Base-by-base conservation (phyloP, 2,888 invertebrate species). In the Ochropleura leucogaster region DNA sequence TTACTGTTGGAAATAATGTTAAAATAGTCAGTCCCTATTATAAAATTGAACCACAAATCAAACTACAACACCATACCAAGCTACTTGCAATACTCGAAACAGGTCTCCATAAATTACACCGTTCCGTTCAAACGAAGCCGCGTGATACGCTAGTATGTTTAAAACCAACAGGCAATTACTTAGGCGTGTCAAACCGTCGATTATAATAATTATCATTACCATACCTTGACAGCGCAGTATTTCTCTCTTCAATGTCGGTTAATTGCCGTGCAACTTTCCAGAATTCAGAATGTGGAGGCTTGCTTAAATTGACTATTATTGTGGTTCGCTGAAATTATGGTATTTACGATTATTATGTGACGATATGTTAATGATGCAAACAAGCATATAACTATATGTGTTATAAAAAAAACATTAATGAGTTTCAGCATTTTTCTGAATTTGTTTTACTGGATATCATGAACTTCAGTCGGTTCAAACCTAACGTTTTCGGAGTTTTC, bases 171-270 rank as follows among this genome's bases (percentile, higher is more conserved):
- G 59, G 79, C 75, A 86, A 86, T 86, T 86, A 86, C 81, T 85
- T 83, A 80, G 82, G 62, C 75, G 82, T 84, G 86, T 85, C 82
- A 86, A 85, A 63, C 66, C 72, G 70, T 84, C 79, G 85, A 84
- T 86, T 86, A 86, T 76, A 83, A 87, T 85, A 85, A 87, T 86
- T 85, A 83, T 86, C 75, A 84, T 86, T 86, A 80, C 74, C 84
- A 85, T 84, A 80, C 65, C 78, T 70, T 74, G 78, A 71, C 74
- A 68, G 63, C 10, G 71, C 73, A 75, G 80, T 78, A 86, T 76
- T 78, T 80, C 83, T 79, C 74, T 74, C 64, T 73, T 72, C 74
- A 83, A 83, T 73, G 83, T 76, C 74, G 73, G 67, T 55, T 86
- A 85, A 86, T 86, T 86, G 72, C 78, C n/a, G n/a, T 16, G 49